Evolutionary conservation across 92 coral and sea anemone genomes (phyloP), one percentile per base, ranked within the genome.

Genomic region (Epizoanthus ramosus): DNA sequence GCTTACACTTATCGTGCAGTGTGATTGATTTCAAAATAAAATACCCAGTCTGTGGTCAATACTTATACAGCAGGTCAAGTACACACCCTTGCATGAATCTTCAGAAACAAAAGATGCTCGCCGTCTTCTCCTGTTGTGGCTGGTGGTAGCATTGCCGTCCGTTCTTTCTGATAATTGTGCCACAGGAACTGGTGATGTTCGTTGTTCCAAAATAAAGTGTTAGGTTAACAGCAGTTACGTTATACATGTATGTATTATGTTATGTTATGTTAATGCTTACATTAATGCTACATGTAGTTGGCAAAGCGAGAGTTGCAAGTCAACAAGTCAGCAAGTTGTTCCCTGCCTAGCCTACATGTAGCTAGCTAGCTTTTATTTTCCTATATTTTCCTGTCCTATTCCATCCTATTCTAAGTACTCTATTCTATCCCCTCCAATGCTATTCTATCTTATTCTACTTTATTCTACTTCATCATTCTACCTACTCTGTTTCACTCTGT

Each of bases 1-100:
- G 23, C 23, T 39, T 71, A 15, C 58, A 45, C n/a, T 37, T 47
- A 56, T 25, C 8, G 35, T 17, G 14, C 43, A 13, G 33, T 21
- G 37, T 17, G 17, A 31, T 64, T 57, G 17, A 71, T 15, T 13
- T 22, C n/a, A 21, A 37, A n/a, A 13, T 39, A 6, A 77, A 76
- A 43, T 37, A 35, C 56, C 43, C 54, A 50, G 82, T 31, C 45
- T 18, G 63, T 59, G 70, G 37, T 60, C 80, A 14, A 56, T 25
- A 74, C 18, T 39, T 31, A 60, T 64, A 76, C 31, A 28, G 31
- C 5, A 37, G 63, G 57, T 77, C 70, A 41, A 41, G 71, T 77
- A 77, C 82, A 77, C 82, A 77, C 82, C 82, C 82, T 77, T 77
- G 82, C 66, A 60, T 60, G 82, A 77, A 60, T 77, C 82, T 61